Conservation (phyloP, 2,113 vertebrate species). For the Corythornis madagascariensis region DNA sequence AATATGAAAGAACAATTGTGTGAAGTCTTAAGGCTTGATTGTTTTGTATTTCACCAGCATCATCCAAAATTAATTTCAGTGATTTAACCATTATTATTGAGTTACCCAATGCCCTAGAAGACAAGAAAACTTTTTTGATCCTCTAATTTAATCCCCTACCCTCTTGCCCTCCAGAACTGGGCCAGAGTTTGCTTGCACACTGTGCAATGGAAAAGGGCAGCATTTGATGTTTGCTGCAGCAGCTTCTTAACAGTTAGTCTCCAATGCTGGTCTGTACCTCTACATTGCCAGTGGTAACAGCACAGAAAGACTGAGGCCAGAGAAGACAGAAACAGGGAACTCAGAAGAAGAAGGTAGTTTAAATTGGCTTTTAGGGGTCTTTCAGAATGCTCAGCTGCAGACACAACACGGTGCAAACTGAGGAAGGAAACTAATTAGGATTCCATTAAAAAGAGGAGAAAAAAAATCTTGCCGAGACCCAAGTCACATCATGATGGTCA, state of each 20-base stretch:
- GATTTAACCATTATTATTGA: neutral
- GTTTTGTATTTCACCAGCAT: constrained; percentile 10
- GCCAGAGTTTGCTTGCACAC: neutral
- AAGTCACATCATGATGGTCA: constrained; percentile 48
- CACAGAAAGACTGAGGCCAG: neutral
- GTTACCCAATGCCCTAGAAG: neutral
- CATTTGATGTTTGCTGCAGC: neutral
- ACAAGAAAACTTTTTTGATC: neutral
- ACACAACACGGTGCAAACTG: neutral
- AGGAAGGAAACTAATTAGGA: constrained; percentile 57
- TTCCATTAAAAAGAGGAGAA: constrained; percentile 62
- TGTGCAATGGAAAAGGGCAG: neutral
- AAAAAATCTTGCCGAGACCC: constrained; percentile 28
- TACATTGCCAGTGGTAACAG: neutral
- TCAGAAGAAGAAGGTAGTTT: neutral
- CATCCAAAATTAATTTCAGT: neutral
- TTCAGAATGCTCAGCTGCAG: constrained; percentile 39
- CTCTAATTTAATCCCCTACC: constrained; percentile 6
- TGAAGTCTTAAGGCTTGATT: neutral
- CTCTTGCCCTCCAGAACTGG: neutral
- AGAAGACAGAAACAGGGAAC: neutral
- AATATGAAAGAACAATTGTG: constrained; percentile 9
- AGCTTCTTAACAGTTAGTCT: neutral
- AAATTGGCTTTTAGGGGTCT: neutral
- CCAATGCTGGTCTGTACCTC: neutral